Evolutionary conservation across 2,888 invertebrate species (phyloP).

Genomic region (Cheiracanthium punctorium): DNA sequence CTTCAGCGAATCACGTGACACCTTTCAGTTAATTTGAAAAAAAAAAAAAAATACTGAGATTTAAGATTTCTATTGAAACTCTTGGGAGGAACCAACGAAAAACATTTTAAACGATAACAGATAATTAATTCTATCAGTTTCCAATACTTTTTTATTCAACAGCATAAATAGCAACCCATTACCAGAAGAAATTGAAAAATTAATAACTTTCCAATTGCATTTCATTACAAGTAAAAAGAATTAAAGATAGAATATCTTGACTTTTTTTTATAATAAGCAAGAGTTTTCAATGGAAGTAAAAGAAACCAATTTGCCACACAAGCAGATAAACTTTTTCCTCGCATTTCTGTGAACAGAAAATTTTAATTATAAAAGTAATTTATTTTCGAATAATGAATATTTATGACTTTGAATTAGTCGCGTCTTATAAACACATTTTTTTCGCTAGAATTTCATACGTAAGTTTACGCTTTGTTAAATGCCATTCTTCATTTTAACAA

Average conservation of each 20-base stretch:
- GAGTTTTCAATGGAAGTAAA: background rate
- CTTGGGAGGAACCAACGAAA: too few species aligned
- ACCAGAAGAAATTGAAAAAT: background rate
- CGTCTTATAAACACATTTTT: slow-evolving; percentile 13
- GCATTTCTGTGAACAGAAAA: background rate
- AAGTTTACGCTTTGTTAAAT: slow-evolving; percentile 6
- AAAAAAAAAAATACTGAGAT: too few species aligned
- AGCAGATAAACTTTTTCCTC: slow-evolving; percentile 11
- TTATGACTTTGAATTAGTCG: slow-evolving; percentile 44
- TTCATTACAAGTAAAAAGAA: too few species aligned
- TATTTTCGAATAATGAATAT: slow-evolving; percentile 55
- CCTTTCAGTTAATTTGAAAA: too few species aligned
- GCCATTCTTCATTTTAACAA: slow-evolving; percentile 40
- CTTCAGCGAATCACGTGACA: too few species aligned
- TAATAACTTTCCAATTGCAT: background rate
- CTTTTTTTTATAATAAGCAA: background rate
- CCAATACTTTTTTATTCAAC: too few species aligned
- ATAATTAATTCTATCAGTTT: too few species aligned
- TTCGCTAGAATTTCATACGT: background rate
- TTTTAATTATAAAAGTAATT: slow-evolving; percentile 57
- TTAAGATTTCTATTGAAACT: too few species aligned
- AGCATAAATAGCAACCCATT: too few species aligned
- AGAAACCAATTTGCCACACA: background rate
- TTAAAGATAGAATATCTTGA: background rate
- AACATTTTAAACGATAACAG: too few species aligned